Evolutionary conservation across 2,888 invertebrate species (phyloP), one percentile per base, ranked within the genome.

Genomic region (Caradrina clavipalpis): DNA sequence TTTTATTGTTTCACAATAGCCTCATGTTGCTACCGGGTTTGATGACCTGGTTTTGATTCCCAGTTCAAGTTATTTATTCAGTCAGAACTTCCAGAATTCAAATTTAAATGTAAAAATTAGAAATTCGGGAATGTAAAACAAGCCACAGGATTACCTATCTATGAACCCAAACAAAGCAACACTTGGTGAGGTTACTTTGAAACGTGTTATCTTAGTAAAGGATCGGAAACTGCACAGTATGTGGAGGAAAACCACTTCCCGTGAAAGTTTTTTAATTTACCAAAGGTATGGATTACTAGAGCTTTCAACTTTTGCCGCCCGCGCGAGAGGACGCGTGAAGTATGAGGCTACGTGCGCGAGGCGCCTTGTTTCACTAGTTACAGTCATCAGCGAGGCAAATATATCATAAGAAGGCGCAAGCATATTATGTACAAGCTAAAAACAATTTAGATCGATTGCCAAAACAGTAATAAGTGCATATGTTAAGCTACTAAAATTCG

Each of bases 191-290:
- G 55, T 0, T 58, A 50, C 54, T 31, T 4, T 13, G 21, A 26
- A 13, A 56, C 59, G 39, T 51, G 69, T 26, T 69, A 39, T 69
- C 50, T 68, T 26, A 56, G n/a, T 31, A 45, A 55, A 42, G 21
- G 22, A 51, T 76, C 35, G 13, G 45, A 42, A 58, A 51, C 76
- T 56, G 50, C 59, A 58, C 73, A 66, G 21, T 51, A 22, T 55
- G 79, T 47, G 51, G 10, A 61, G 55, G 22, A 19, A 54, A 50
- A 49, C 50, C 19, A 56, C 22, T 66, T 58, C n/a, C 42, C 55
- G 57, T n/a, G 49, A 51, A 76, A 76, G 78, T 76, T 76, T 67
- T 73, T 76, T 76, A 78, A 73, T 76, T 78, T 76, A 10, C 61
- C 55, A 54, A 50, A 51, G 74, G 55, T 55, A 78, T 59, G 47